phyloP scores from a whole-genome alignment of 30 jellyfish, hydroid and myxozoan genomes.

The Hydractinia symbiolongicarpus region DNA sequence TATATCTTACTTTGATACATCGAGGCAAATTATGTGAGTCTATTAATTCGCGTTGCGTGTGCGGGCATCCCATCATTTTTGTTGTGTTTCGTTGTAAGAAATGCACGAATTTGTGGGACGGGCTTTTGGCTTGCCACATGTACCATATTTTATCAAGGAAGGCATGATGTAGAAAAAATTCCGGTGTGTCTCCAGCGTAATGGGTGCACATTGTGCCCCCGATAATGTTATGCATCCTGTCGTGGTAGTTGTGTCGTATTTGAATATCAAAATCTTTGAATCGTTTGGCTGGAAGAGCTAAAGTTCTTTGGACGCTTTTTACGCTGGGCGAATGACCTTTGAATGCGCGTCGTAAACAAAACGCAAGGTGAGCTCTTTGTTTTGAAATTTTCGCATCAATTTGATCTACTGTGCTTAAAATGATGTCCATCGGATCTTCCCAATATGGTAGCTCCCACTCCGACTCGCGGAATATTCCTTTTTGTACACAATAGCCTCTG shows the following conservation, averaged over 20 bases:
- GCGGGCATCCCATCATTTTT: slow-evolving; percentile 68
- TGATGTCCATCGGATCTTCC: slow-evolving; percentile 73
- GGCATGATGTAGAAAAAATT: slow-evolving; percentile 76
- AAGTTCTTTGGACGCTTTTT: slow-evolving; percentile 40
- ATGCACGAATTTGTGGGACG: slow-evolving; percentile 50
- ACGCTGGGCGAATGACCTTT: slow-evolving; percentile 49
- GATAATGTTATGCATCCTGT: slow-evolving; percentile 60
- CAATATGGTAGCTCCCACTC: slow-evolving; percentile 81
- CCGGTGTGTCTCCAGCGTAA: slow-evolving; percentile 91
- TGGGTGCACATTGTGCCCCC: slow-evolving; percentile 99
- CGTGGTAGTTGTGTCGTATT: slow-evolving; percentile 74
- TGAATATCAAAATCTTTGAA: slow-evolving; percentile 70
- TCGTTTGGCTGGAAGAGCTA: slow-evolving; percentile 35
- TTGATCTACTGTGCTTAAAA: slow-evolving; percentile 51
- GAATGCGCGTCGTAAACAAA: slow-evolving; percentile 66
- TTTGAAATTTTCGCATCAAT: slow-evolving; percentile 32
- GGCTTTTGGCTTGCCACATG: slow-evolving; percentile 75
- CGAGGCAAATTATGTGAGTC: slow-evolving; percentile 80
- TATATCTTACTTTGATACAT: slow-evolving; percentile 50
- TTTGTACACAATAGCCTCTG: slow-evolving; percentile 73
- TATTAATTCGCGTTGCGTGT: slow-evolving; percentile 44
- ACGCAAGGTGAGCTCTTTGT: slow-evolving; percentile 50
- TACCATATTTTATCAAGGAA: slow-evolving; percentile 90
- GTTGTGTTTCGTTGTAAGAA: slow-evolving; percentile 30
- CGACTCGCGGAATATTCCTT: slow-evolving; percentile 60